Base-by-base conservation (phyloP, 2,888 invertebrate genomes). In the Scaptodrosophila latifasciaeformis region DNA sequence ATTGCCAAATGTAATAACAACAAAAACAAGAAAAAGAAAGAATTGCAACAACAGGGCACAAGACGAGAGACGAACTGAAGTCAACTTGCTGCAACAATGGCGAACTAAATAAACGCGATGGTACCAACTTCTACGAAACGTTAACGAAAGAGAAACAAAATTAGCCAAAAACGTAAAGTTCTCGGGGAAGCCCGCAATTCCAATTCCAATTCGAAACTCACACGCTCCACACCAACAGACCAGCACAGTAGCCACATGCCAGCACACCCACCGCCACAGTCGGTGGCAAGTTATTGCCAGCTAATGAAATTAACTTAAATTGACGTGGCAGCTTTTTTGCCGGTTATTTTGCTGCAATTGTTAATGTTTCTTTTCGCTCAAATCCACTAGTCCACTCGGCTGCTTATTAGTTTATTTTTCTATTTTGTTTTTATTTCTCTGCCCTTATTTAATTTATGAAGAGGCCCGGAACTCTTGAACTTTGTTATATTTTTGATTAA, bases 291-390 rank as follows among this genome's bases (percentile, higher is more conserved):
- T 79, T 75, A 75, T 79, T 72, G 74, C 77, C 59, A 66, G 49
- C 79, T 75, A 79, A 75, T 75, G 75, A 79, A 75, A 79, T 75
- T 75, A 76, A 62, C 70, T 55, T 80, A 76, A 75, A 75, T 79
- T 75, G 75, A 68, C 80, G 74, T 68, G 62, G 68, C 61, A 69
- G 60, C 56, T n/a, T 24, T 42, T 19, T 24, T 27, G 24, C 7
- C 9, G 2, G 10, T 42, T 19, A 1, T 6, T 19, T 42, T 27
- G 24, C 3, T 18, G 4, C n/a, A 17, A 13, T 42, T 24, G 24
- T 12, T 42, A 24, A 3, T 19, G 24, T 1, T 19, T n/a, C n/a
- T n/a, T n/a, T n/a, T n/a, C n/a, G n/a, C n/a, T n/a, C n/a, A n/a
- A n/a, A n/a, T n/a, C n/a, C n/a, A 64, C 52, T 24, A 56, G 40